phyloP scores from a whole-genome alignment of 2,113 vertebrate species.

The Larimichthys crocea region DNA sequence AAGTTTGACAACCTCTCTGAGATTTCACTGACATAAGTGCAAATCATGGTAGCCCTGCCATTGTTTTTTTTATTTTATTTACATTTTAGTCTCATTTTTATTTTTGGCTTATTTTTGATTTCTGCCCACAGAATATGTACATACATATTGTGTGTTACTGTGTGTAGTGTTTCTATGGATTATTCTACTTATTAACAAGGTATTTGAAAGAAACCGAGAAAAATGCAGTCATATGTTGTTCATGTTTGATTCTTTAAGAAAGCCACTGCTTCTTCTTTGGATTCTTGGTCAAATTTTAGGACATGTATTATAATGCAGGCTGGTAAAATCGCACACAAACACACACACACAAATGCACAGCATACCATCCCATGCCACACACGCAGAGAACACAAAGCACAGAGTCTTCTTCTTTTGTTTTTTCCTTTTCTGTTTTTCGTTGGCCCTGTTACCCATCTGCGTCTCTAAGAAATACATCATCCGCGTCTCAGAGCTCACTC shows the following conservation, averaged over 20 bases:
- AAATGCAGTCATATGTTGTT: neutral
- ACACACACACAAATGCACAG: slow-evolving; percentile 7
- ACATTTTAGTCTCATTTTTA: slow-evolving; percentile 27
- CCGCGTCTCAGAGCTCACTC: slow-evolving; percentile 56
- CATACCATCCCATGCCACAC: slow-evolving; percentile 4
- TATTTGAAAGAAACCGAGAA: slow-evolving; percentile 1
- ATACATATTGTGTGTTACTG: slow-evolving; percentile 54
- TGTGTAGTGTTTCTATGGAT: slow-evolving; percentile 53
- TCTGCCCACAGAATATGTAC: slow-evolving; percentile 21
- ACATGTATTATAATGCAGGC: neutral
- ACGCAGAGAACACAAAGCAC: slow-evolving; percentile 15
- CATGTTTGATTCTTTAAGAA: slow-evolving; percentile 34
- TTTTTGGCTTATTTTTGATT: slow-evolving; percentile 22
- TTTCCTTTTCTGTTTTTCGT: slow-evolving; percentile 8
- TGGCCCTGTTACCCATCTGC: slow-evolving; percentile 59
- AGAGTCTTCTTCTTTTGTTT: neutral
- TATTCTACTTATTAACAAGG: slow-evolving; percentile 14
- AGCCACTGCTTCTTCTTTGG: neutral
- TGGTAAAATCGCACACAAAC: slow-evolving; percentile 3
- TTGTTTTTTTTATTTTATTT: slow-evolving; percentile 32
- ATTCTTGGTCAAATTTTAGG: neutral
- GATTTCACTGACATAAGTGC: slow-evolving; percentile 85
- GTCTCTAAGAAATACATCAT: slow-evolving; percentile 57
- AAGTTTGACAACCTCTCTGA: slow-evolving; percentile 73
- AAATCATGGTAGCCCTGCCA: slow-evolving; percentile 76